Conservation (phyloP, 2,797 vertebrate species). For the Chiroxiphia lanceolata region DNA sequence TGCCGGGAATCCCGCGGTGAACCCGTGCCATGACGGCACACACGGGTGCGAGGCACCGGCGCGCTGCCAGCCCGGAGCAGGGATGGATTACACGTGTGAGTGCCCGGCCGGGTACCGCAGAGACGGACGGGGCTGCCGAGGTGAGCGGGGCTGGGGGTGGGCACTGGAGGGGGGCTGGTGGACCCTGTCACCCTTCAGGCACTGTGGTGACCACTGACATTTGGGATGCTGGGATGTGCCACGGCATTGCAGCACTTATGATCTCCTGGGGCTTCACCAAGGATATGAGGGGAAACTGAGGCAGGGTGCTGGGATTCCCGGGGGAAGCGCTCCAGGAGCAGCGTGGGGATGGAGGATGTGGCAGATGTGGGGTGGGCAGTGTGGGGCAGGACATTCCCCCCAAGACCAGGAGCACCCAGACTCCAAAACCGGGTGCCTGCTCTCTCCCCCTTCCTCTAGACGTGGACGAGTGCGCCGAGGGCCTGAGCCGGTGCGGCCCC, state of each 20-base stretch:
- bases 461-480: conserved; percentile 85
- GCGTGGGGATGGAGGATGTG: neutral
- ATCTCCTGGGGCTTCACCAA: neutral
- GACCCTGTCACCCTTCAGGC: accelerated
- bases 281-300: neutral
- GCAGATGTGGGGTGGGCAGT: neutral
- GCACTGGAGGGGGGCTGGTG: neutral
- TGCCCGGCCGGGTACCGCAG: conserved; percentile 84
- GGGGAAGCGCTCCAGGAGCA: accelerated
- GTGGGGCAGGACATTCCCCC: neutral
- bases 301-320: neutral
- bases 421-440: accelerated
- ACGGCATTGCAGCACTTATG: accelerated
- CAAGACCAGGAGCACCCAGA: neutral
- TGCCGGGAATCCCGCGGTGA: conserved; percentile 4
- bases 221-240: neutral
- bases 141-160: conserved; percentile 56
- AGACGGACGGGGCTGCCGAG: conserved; percentile 86
- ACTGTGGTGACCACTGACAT: accelerated
- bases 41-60: conserved; percentile 86
- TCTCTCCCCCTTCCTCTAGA: conserved; percentile 70
- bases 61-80: conserved; percentile 79
- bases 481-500: conserved; percentile 83
- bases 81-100: conserved; percentile 83
- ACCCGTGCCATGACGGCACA: conserved; percentile 86